A percentile compares a stretch with the other conserved stretches of the same genome.
Conservation (phyloP, 2,113 vertebrate genomes). For the Megaleporinus macrocephalus region DNA sequence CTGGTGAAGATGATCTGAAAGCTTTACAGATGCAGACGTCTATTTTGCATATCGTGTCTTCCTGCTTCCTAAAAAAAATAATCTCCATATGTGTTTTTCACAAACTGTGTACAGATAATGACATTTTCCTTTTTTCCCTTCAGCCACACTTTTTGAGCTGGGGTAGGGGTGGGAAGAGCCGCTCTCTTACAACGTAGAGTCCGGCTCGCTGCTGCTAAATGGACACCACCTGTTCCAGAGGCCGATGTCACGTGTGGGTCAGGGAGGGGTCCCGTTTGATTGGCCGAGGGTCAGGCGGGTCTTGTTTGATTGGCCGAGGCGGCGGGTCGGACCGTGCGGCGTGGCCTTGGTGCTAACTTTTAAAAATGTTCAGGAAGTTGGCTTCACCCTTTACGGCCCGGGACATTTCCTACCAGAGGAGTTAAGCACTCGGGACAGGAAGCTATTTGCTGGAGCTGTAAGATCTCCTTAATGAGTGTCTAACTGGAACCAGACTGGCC, state of each 20-base stretch:
- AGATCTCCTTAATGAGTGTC: conserved; percentile 99
- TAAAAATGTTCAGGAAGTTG: conserved; percentile 93
- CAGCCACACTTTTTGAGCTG: conserved; percentile 15
- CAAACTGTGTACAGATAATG: conserved; percentile 13
- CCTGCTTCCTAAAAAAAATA: conserved; percentile 19
- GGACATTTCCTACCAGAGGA: conserved; percentile 92
- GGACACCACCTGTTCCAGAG: conserved; percentile 82
- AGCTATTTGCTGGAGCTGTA: conserved; percentile 93
- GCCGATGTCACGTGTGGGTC: conserved; percentile 76
- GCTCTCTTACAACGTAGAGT: conserved; percentile 63
- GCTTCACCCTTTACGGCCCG: conserved; percentile 85
- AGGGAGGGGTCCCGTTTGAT: conserved; percentile 76
- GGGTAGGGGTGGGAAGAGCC: conserved; percentile 11
- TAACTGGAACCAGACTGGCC: conserved; percentile 98
- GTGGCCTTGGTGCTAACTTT: conserved; percentile 82
- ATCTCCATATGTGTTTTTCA: conserved; percentile 39
- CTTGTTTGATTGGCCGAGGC: conserved; percentile 76
- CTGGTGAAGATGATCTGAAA: no score
- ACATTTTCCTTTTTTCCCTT: conserved; percentile 24
- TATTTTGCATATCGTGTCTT: background rate
- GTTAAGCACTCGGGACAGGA: conserved; percentile 97
- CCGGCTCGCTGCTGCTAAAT: conserved; percentile 69
- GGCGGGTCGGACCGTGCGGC: conserved; percentile 69
- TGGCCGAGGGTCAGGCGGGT: conserved; percentile 75
- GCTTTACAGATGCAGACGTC: background rate